phyloP scores from a whole-genome alignment of 2,888 invertebrate species.

The Cybosia mesomella region DNA sequence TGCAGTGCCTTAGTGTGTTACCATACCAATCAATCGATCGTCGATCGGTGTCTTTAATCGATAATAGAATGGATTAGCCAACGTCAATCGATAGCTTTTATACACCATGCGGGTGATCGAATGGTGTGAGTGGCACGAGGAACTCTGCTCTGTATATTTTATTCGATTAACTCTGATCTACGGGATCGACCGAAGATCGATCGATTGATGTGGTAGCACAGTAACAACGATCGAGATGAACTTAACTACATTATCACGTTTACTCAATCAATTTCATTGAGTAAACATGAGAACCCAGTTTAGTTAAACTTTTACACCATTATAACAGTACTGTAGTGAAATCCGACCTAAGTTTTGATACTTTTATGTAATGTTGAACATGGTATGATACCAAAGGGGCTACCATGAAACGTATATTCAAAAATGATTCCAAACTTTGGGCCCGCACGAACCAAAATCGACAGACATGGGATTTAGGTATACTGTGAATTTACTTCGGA shows the following conservation, averaged over 20 bases:
- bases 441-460: background rate
- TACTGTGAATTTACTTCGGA: background rate
- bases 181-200: background rate
- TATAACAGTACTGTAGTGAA: background rate
- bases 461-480: background rate
- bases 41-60: background rate
- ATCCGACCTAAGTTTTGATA: no score
- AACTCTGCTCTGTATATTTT: background rate
- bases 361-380: background rate
- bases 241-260: background rate
- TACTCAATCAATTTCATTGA: background rate
- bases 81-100: background rate
- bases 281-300: background rate
- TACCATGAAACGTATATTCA: constrained; percentile 3
- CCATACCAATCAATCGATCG: background rate
- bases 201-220: background rate
- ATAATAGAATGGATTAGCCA: background rate
- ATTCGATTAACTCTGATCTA: background rate
- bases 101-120: background rate
- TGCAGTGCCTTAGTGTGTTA: no score
- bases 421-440: background rate
- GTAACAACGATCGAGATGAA: background rate
- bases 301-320: background rate
- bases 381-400: background rate
- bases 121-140: background rate